Evolutionary conservation across 2,888 invertebrate species (phyloP), one percentile per base, ranked within the genome.

Genomic region (Caenorhabditis sulstoni): DNA sequence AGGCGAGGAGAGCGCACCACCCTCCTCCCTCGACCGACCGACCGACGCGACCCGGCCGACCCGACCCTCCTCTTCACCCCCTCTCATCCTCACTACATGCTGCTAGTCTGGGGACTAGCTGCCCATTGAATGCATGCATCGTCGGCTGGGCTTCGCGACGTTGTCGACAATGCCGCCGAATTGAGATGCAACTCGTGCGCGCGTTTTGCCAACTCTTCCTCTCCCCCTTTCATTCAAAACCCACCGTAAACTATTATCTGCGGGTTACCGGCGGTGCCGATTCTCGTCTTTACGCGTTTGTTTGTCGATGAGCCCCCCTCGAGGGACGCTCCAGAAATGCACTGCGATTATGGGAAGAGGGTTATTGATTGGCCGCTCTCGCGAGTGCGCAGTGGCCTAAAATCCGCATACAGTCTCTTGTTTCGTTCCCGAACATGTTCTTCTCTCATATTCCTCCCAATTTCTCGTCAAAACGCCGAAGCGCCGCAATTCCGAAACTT

Each of bases 31-130:
- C 71, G 50, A 50, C 58, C 55, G 57, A 23, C 61, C 65, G 65
- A 55, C 53, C 64, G 37, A 39, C 29, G 29, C 29, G 29, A 29
- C 29, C n/a, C 45, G 59, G 16, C 73, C 71, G 57, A 57, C 55
- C 18, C 58, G n/a, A 45, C 59, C 47, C 20, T n/a, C 57, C 57
- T 39, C 57, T 57, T 37, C 57, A 39, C 20, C 20, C 52, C 58
- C 73, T 55, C 55, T 64, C 73, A 73, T 73, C 64, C 73, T 64
- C 55, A 44, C 3, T 29, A 29, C 73, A 53, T 65, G 53, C 64
- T 55, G 70, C 55, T 55, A 29, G 55, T 5, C 59, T 22, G 49
- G 44, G n/a, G 39, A 55, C 49, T 64, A 62, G 52, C 61, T 39
- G 62, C 55, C 49, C 61, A 47, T 64, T 62, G 29, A 29, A 29